These are phyloP conservation scores for Seriola dumerili DNA, from an alignment of 2,113 vertebrate genomes.

Conservation along the genomic window DNA sequence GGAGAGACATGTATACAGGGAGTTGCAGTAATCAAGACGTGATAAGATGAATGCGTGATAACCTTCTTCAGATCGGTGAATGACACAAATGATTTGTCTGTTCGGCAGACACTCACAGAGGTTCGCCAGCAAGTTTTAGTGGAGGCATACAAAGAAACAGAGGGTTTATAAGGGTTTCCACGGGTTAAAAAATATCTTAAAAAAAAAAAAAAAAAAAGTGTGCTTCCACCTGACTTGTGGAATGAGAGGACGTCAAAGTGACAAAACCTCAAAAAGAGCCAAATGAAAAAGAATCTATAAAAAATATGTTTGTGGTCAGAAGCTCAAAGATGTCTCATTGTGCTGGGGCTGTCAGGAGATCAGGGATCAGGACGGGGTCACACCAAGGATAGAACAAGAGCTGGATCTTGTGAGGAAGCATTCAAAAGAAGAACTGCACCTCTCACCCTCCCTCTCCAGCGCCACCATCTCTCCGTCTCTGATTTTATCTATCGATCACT, in stretches of 20 bases:
- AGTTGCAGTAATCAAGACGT: too few species aligned
- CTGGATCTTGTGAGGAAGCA: neutral
- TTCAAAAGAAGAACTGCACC: neutral
- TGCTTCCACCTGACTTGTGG: slow-evolving; percentile 4
- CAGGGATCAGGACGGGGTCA: slow-evolving; percentile 8
- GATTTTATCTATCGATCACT: slow-evolving; percentile 33
- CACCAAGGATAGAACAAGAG: neutral
- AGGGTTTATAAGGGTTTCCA: neutral
- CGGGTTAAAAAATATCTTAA: neutral
- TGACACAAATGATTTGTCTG: neutral
- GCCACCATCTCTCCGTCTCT: neutral
- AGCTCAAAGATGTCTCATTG: slow-evolving; percentile 15
- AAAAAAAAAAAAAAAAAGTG: neutral
- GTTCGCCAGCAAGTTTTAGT: neutral
- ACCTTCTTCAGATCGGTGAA: too few species aligned
- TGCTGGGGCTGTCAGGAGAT: slow-evolving; percentile 28
- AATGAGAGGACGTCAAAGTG: neutral
- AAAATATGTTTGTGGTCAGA: slow-evolving; percentile 15
- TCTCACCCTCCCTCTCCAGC: neutral
- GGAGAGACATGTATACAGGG: too few species aligned
- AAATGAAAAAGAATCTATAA: neutral
- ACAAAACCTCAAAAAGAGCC: neutral
- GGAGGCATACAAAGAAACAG: neutral
- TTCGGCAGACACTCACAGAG: neutral
- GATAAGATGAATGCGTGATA: too few species aligned